Percentiles rank a stretch among this genome's conserved stretches.
Evolutionary conservation across 2,113 vertebrate genomes (phyloP).

Genomic region (zebrafish (Danio rerio)): DNA sequence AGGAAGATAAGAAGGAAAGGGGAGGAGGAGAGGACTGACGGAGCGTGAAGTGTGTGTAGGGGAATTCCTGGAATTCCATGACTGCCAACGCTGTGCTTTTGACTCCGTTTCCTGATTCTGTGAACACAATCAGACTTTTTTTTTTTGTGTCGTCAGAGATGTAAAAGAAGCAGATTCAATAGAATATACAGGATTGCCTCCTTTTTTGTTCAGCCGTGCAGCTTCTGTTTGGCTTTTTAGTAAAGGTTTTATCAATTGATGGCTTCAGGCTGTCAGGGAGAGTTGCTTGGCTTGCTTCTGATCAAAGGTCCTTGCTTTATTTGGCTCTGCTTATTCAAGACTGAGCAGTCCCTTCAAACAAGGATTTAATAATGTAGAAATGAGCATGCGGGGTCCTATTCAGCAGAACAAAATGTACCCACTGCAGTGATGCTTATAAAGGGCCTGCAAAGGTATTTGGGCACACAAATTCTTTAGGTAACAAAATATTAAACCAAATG

Average conservation of each 20-base stretch:
- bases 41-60: constrained; percentile 74
- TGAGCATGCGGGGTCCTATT: constrained; percentile 2
- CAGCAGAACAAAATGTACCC: background rate
- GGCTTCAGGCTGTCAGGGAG: constrained; percentile 26
- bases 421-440: background rate
- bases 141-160: background rate
- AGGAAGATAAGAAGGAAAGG: constrained; percentile 66
- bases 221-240: constrained; percentile 12
- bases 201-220: background rate
- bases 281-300: constrained; percentile 5
- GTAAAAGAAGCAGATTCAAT: background rate
- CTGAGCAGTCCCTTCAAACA: constrained; percentile 17
- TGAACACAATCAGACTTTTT: background rate
- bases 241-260: background rate
- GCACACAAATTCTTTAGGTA: background rate
- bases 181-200: background rate
- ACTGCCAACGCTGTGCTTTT: constrained; percentile 67
- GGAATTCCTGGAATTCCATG: constrained; percentile 78
- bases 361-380: constrained; percentile 23
- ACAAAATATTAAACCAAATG: background rate
- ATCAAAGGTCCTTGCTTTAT: constrained; percentile 32
- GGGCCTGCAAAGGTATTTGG: background rate
- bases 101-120: constrained; percentile 68
- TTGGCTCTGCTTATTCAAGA: constrained; percentile 18
- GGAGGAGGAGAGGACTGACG: constrained; percentile 46